phyloP scores from a whole-genome alignment of 2,113 vertebrate genomes.

The Alosa alosa region DNA sequence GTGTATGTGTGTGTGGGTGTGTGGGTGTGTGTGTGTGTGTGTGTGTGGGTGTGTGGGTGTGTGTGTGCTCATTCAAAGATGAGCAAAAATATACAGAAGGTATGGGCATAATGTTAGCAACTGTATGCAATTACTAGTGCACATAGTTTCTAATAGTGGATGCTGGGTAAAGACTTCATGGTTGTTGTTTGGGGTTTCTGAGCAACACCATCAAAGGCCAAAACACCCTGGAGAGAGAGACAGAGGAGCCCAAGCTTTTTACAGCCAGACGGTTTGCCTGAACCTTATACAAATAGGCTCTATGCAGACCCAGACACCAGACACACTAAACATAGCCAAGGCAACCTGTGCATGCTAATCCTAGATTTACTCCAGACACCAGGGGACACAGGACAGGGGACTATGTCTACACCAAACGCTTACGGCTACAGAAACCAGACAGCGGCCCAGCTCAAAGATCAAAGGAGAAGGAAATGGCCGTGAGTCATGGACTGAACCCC shows the following conservation, averaged over 20 bases:
- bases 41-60: background rate
- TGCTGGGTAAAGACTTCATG: background rate
- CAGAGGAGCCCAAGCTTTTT: conserved; percentile 35
- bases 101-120: background rate
- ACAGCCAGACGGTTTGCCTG: conserved; percentile 4
- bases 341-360: conserved; percentile 11
- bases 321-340: conserved; percentile 13
- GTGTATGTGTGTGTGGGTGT: background rate
- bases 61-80: background rate
- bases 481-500: conserved; percentile 7
- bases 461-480: conserved; percentile 4
- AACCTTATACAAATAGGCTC: background rate
- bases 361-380: conserved; percentile 21
- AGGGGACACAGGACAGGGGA: conserved; percentile 22
- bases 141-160: background rate
- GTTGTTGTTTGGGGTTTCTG: conserved; percentile 52
- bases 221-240: conserved; percentile 41
- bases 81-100: no score
- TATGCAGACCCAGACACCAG: background rate
- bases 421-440: conserved; percentile 45
- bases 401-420: conserved; percentile 19
- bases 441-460: conserved; percentile 62
- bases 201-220: conserved; percentile 49
- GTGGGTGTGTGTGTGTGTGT: background rate
- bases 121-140: background rate